Conservation (phyloP, 1,140 invertebrate genomes). For the Panagrolaimus sp. region DNA sequence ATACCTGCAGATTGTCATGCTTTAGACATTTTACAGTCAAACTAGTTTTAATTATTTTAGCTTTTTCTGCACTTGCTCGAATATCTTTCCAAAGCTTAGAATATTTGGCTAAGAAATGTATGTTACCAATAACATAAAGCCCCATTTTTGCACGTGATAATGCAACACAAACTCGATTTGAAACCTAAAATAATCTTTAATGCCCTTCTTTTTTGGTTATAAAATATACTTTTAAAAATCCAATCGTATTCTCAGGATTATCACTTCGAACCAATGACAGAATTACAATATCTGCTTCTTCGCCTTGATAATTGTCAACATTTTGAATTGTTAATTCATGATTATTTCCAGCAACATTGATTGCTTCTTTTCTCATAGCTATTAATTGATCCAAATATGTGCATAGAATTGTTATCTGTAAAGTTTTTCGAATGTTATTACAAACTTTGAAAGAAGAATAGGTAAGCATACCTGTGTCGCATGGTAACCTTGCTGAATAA, state of each 20-base stretch:
- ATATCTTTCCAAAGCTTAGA: slow-evolving; percentile 61
- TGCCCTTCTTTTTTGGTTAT: not conserved
- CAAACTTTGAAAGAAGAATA: too few species aligned
- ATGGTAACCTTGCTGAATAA: slow-evolving; percentile 59
- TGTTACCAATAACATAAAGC: slow-evolving; percentile 68
- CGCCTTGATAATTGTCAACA: slow-evolving; percentile 78
- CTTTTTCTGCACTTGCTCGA: slow-evolving; percentile 35
- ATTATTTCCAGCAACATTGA: slow-evolving; percentile 20
- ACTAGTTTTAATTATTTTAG: slow-evolving; percentile 24
- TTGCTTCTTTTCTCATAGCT: slow-evolving; percentile 38
- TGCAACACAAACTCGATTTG: slow-evolving; percentile 76
- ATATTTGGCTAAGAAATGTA: slow-evolving; percentile 62
- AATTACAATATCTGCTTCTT: slow-evolving; percentile 77
- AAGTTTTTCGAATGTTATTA: too few species aligned
- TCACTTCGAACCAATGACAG: slow-evolving; percentile 73
- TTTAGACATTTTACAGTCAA: slow-evolving; percentile 60
- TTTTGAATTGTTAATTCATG: slow-evolving; percentile 63
- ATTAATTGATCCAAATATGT: slow-evolving; percentile 60
- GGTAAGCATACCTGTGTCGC: not conserved
- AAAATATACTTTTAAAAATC: slow-evolving; percentile 65
- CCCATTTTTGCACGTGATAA: slow-evolving; percentile 74
- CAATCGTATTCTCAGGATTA: slow-evolving; percentile 67
- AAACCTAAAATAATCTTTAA: slow-evolving; percentile 58
- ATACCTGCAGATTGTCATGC: slow-evolving; percentile 51
- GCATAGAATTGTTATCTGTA: slow-evolving; percentile 60